Conservation (phyloP, 2,888 invertebrate genomes). For the Ophioninae sp. region DNA sequence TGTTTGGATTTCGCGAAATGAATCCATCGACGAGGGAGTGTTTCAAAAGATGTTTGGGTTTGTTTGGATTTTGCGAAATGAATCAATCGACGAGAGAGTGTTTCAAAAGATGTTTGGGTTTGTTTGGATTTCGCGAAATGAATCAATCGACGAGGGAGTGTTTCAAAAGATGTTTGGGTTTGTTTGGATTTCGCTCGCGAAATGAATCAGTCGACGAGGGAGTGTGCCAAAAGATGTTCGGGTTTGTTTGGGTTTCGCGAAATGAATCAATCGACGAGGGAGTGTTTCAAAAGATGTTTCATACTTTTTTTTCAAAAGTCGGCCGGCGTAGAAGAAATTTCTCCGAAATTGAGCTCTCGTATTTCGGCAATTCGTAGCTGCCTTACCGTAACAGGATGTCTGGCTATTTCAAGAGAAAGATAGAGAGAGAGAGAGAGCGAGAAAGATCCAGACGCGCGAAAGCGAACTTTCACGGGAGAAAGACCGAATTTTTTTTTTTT, state of each 20-base stretch:
- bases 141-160: too few species aligned
- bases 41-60: not conserved
- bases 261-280: too few species aligned
- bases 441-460: slow-evolving; percentile 18
- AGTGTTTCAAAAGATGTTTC: not conserved
- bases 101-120: not conserved
- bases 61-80: not conserved
- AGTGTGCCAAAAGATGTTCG: too few species aligned
- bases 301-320: not conserved
- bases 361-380: not conserved
- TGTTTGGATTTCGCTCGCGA: too few species aligned
- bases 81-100: not conserved
- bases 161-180: too few species aligned
- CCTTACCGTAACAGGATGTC: slow-evolving; percentile 15
- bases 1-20: not conserved
- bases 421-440: too few species aligned
- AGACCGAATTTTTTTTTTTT: slow-evolving; percentile 17
- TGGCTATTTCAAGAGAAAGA: slow-evolving; percentile 29
- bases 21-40: not conserved
- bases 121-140: too few species aligned
- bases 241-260: too few species aligned
- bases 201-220: too few species aligned
- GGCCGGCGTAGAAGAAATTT: slow-evolving; percentile 7
- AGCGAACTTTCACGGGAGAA: slow-evolving; percentile 48
- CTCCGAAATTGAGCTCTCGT: slow-evolving; percentile 8